These are phyloP conservation scores for Conus betulinus DNA, from an alignment of 1,140 invertebrate genomes.

Conservation along the genomic window DNA sequence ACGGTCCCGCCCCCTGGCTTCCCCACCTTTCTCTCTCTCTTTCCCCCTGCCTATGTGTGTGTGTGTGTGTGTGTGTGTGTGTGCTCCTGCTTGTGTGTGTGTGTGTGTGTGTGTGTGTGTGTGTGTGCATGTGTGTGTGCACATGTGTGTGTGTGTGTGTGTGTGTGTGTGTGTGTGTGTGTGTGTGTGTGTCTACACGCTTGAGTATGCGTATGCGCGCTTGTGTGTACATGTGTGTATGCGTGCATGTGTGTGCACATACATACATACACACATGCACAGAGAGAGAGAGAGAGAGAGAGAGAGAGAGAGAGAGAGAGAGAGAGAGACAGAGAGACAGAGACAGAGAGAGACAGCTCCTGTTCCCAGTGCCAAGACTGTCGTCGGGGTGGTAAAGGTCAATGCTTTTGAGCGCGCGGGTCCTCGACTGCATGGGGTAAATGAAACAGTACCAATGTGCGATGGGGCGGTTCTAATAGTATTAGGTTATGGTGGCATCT, in stretches of 20 bases:
- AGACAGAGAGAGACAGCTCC: too few species aligned
- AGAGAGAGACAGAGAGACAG: too few species aligned
- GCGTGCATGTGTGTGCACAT: background rate
- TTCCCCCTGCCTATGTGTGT: background rate
- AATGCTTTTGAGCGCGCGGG: too few species aligned
- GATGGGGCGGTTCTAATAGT: too few species aligned
- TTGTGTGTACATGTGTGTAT: constrained; percentile 6
- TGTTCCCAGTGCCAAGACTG: too few species aligned
- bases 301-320: too few species aligned
- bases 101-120: constrained; percentile 3
- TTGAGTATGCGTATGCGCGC: background rate
- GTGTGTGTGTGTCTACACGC: background rate
- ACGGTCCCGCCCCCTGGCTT: background rate
- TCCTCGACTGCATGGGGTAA: too few species aligned
- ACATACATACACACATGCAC: too few species aligned
- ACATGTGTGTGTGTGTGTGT: background rate
- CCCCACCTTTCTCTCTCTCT: background rate
- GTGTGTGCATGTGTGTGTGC: background rate
- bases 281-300: background rate
- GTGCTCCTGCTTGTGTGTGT: background rate
- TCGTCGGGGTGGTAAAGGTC: too few species aligned
- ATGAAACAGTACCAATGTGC: too few species aligned
- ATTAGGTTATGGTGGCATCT: too few species aligned
- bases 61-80: constrained; percentile 19
- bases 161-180: constrained; percentile 7